phyloP scores from a whole-genome alignment of 2,797 vertebrate genomes.

The Tenualosa ilisha region DNA sequence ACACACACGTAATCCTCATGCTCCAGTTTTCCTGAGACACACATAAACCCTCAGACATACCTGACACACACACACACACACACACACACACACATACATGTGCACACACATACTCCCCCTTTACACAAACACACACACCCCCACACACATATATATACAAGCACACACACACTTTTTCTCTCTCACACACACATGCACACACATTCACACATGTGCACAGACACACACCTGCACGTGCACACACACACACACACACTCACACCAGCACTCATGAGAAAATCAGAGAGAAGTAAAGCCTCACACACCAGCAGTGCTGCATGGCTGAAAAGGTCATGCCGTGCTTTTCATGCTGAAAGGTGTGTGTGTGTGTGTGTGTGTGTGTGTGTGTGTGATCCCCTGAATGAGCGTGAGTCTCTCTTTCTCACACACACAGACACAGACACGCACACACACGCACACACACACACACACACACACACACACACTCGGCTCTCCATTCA shows the following conservation, averaged over 20 bases:
- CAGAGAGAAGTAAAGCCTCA: background rate
- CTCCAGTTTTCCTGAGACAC: too few species aligned
- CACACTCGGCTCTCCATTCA: background rate
- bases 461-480: background rate
- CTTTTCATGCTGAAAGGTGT: conserved; percentile 1
- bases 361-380: background rate
- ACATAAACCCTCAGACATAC: too few species aligned
- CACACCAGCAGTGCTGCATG: background rate
- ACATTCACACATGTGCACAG: background rate
- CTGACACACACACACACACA: background rate
- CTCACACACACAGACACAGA: background rate
- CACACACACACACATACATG: background rate
- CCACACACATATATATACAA: background rate
- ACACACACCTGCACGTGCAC: background rate
- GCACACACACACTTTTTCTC: background rate
- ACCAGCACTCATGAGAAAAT: background rate
- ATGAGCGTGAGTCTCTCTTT: background rate
- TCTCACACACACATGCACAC: too few species aligned
- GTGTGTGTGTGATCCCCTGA: too few species aligned
- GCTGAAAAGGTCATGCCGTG: background rate
- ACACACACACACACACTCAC: background rate
- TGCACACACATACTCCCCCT: background rate
- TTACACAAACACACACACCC: background rate
- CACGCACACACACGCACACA: too few species aligned
- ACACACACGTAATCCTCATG: too few species aligned